Base-by-base conservation (phyloP, 2,113 vertebrate species). In the Bothrops jararaca region DNA sequence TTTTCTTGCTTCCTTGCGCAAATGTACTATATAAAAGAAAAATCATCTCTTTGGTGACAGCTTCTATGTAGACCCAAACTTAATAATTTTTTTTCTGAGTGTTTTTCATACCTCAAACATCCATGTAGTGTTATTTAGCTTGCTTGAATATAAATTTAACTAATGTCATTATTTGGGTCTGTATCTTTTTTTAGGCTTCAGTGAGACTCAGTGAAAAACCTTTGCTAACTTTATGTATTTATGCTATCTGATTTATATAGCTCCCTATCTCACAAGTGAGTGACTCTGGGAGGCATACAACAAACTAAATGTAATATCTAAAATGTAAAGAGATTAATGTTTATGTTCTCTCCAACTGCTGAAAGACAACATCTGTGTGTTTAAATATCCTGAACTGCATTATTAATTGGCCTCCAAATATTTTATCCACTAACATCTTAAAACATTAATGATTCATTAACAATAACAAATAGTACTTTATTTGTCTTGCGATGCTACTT, bases 1-100 rank as follows among this genome's bases (percentile, higher is more conserved):
- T 74, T 74, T 74, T 69, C n/a, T 88, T 45, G 20, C 8, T 88
- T 13, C 52, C 29, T 23, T 42, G 5, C 22, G 26, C 42, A 60
- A 74, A 74, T 39, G 13, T 74, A 74, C 5, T 1, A 0, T 26
- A 89, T 13, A 91, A 24, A 92, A 88, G 85, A 42, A 3, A 39
- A 87, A 94, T 93, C 7, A 95, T 92, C 57, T 2, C 2, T 88
- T 94, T 45, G 86, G 15, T 93, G 45, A 0, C 64, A 88, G 56
- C 39, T 87, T 58, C 24, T 20, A 0, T 93, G 93, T 94, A 89
- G 91, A 94, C 90, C 86, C 58, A 80, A 92, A 91, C 90, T 86
- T 5, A 3, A 90, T 94, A 92, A 48, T 48, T 94, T 5, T 94
- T 94, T 94, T 94, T 94, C 24, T 54, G 13, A 52, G 7, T 80